Evolutionary conservation across 2,888 invertebrate genomes (phyloP).

Genomic region (Stratiomys singularior): DNA sequence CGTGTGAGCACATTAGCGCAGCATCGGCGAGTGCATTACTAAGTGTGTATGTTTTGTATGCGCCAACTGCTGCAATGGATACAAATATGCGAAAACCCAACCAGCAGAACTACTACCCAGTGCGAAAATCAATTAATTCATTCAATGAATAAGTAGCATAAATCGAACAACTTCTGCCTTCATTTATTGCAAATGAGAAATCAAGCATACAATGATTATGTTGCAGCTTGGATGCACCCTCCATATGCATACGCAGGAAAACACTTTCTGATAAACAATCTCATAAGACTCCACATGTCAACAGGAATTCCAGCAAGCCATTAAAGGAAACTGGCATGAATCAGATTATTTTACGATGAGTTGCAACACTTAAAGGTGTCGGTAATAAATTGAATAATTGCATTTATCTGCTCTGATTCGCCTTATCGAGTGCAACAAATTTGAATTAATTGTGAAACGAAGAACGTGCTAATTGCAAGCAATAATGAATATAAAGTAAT

Average conservation of each 20-base stretch:
- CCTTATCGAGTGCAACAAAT: not conserved
- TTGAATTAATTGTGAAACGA: not conserved
- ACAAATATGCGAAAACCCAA: too few species aligned
- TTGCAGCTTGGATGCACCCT: not conserved
- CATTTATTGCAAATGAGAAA: too few species aligned
- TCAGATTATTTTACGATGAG: not conserved
- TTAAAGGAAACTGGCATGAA: not conserved
- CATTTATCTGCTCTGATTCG: slow-evolving; percentile 12
- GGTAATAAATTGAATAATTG: slow-evolving; percentile 21
- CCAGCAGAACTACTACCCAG: too few species aligned
- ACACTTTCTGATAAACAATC: not conserved
- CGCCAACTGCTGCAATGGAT: too few species aligned
- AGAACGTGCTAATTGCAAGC: not conserved
- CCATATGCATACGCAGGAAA: not conserved
- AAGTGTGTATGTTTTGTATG: too few species aligned
- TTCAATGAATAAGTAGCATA: too few species aligned
- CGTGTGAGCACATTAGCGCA: too few species aligned
- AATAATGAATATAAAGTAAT: too few species aligned
- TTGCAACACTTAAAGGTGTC: not conserved
- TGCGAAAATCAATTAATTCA: too few species aligned
- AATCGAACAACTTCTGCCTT: too few species aligned
- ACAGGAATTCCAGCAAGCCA: not conserved
- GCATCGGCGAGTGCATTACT: too few species aligned
- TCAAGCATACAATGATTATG: not conserved
- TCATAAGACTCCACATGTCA: too few species aligned